Conservation (phyloP, 2,113 vertebrate genomes). For the Rhodinocichla rosea region DNA sequence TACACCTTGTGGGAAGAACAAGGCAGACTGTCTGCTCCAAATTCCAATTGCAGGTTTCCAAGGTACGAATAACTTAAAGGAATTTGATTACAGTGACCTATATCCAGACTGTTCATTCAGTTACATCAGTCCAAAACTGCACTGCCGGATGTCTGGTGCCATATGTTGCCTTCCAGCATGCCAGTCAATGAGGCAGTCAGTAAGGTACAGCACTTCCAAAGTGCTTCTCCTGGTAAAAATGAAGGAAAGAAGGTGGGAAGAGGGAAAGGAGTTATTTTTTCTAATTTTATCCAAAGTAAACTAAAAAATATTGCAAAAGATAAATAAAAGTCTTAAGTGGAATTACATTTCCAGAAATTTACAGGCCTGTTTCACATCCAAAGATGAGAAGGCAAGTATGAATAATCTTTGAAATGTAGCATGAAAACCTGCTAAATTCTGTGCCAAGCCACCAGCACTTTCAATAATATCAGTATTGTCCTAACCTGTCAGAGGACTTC, state of each 20-base stretch:
- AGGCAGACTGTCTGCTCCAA: not conserved
- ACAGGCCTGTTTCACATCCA: not conserved
- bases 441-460: not conserved
- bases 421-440: not conserved
- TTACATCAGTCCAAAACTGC: not conserved
- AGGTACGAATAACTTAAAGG: not conserved
- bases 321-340: not conserved
- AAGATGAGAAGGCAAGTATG: not conserved
- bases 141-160: not conserved
- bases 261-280: not conserved
- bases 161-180: not conserved
- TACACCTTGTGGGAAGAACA: not conserved
- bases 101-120: not conserved
- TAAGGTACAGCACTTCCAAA: not conserved
- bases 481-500: not conserved
- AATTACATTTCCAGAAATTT: not conserved
- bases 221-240: not conserved
- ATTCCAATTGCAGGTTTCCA: not conserved
- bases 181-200: not conserved
- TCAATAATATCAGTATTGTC: not conserved
- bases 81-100: not conserved
- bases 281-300: not conserved
- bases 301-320: not conserved
- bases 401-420: not conserved
- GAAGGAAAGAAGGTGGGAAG: not conserved